A percentile compares a stretch with the other conserved stretches of the same genome.
Conservation (phyloP, 2,797 vertebrate species). For the Octomys mimax region DNA sequence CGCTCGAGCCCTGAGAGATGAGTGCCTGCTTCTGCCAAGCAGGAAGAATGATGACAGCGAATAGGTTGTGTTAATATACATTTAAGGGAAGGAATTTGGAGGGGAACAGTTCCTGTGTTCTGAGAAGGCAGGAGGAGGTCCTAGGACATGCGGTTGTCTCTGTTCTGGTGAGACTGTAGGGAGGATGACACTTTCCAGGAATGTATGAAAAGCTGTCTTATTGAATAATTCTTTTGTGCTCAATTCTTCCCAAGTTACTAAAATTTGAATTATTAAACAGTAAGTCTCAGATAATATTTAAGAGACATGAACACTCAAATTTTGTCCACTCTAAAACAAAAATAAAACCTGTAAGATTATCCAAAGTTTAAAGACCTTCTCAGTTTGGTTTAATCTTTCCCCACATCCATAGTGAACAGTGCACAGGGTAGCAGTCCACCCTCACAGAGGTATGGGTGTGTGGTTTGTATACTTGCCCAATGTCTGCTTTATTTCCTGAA, state of each 20-base stretch:
- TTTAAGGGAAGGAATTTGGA: constrained; percentile 22
- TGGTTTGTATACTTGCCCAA: rapidly evolving
- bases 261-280: constrained; percentile 8
- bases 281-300: constrained; percentile 12
- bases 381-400: not conserved
- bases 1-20: constrained; percentile 45
- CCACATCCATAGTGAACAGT: not conserved
- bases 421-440: not conserved
- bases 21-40: not conserved
- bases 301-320: not conserved
- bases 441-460: not conserved
- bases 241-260: not conserved
- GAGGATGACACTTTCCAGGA: not conserved
- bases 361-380: not conserved
- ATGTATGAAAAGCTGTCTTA: not conserved
- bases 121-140: not conserved
- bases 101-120: not conserved
- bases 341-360: not conserved
- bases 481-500: not conserved
- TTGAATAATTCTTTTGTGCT: not conserved
- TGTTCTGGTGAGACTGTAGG: not conserved
- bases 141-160: not conserved
- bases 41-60: not conserved
- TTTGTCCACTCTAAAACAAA: not conserved
- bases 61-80: not conserved